phyloP scores from a whole-genome alignment of 2,888 invertebrate genomes.

The Agonopterix heracliana region DNA sequence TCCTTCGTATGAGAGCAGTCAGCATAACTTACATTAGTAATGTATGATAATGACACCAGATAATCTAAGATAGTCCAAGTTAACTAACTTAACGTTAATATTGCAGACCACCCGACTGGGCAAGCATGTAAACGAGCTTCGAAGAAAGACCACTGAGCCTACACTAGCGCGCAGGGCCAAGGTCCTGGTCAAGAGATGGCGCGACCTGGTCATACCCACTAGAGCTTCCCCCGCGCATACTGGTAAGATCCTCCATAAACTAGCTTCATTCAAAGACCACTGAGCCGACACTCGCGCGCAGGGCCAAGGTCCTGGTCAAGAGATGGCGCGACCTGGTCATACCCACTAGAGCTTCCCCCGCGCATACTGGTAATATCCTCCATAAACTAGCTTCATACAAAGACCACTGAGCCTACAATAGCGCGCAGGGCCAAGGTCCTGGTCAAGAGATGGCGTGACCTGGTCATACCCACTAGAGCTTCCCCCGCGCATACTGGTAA shows the following conservation, averaged over 20 bases:
- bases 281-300: conserved; percentile 89
- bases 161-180: conserved; percentile 92
- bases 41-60: no score
- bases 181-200: conserved; percentile 94
- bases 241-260: conserved; percentile 27
- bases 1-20: no score
- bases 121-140: conserved; percentile 93
- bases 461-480: conserved; percentile 79
- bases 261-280: conserved; percentile 83
- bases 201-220: conserved; percentile 86
- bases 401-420: conserved; percentile 88
- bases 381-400: conserved; percentile 72
- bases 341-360: conserved; percentile 66
- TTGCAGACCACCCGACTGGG: conserved; percentile 95
- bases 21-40: no score
- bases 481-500: conserved; percentile 61
- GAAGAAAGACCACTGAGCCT: conserved; percentile 90
- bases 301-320: conserved; percentile 94
- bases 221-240: conserved; percentile 58
- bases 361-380: conserved; percentile 44
- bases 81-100: background rate
- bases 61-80: background rate
- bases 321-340: conserved; percentile 93
- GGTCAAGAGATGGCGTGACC: conserved; percentile 94
- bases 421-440: conserved; percentile 94